phyloP scores from a whole-genome alignment of 2,888 invertebrate genomes.

The Epicampocera succincta region DNA sequence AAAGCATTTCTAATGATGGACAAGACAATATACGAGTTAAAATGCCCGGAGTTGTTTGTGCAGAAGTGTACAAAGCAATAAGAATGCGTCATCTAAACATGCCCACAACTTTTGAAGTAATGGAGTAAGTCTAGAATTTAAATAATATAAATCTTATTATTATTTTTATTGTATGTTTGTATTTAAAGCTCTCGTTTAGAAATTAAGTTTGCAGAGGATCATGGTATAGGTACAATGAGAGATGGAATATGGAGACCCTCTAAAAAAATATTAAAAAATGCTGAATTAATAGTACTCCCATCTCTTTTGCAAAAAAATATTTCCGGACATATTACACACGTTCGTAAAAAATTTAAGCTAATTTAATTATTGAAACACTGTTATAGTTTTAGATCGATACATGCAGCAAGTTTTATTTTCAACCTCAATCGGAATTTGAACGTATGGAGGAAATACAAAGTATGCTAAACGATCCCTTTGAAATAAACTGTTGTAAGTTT shows the following conservation, averaged over 20 bases:
- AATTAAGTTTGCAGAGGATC: slow-evolving; percentile 81
- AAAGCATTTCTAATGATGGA: slow-evolving; percentile 55
- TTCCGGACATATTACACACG: slow-evolving; percentile 83
- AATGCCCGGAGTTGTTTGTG: slow-evolving; percentile 85
- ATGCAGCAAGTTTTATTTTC: slow-evolving; percentile 80
- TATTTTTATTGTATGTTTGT: slow-evolving; percentile 12
- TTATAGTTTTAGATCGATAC: slow-evolving; percentile 73
- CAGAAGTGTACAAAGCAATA: slow-evolving; percentile 89
- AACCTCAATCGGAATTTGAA: slow-evolving; percentile 75
- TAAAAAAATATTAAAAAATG: slow-evolving; percentile 75
- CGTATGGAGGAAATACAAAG: slow-evolving; percentile 79
- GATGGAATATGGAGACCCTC: slow-evolving; percentile 76
- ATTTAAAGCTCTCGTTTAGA: slow-evolving; percentile 82
- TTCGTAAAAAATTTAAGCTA: slow-evolving; percentile 78
- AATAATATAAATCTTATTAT: not conserved
- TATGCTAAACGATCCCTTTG: slow-evolving; percentile 79
- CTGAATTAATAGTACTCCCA: slow-evolving; percentile 84
- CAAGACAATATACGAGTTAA: slow-evolving; percentile 73
- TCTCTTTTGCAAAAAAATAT: slow-evolving; percentile 83
- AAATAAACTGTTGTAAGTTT: slow-evolving; percentile 73
- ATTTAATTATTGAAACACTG: not conserved
- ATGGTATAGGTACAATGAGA: slow-evolving; percentile 75
- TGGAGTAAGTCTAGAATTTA: slow-evolving; percentile 76
- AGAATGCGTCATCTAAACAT: slow-evolving; percentile 85
- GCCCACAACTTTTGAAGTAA: slow-evolving; percentile 73